A percentile compares a stretch with the other conserved stretches of the same genome.
Evolutionary conservation across 2,797 vertebrate genomes (phyloP).

Genomic region (Pseudopleuronectes americanus): DNA sequence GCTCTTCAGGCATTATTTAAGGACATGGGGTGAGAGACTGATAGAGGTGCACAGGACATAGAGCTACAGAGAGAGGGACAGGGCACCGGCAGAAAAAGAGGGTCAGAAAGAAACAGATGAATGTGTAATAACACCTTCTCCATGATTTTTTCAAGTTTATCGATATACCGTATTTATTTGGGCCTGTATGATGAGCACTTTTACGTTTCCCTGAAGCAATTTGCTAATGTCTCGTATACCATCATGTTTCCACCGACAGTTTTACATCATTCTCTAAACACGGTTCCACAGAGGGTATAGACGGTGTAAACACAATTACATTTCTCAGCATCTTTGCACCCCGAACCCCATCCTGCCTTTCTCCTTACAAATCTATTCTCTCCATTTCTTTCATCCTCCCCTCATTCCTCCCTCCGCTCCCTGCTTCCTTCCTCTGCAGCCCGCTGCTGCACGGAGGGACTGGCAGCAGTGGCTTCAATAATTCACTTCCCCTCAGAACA

Average conservation of each 20-base stretch:
- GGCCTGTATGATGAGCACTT: neutral
- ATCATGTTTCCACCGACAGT: neutral
- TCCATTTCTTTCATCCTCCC: constrained; percentile 58
- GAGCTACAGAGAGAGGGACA: too few species aligned
- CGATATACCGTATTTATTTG: constrained; percentile 10
- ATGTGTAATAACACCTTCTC: constrained; percentile 24
- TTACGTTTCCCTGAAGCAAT: constrained; percentile 1
- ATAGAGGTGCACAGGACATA: too few species aligned
- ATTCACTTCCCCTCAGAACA: constrained; percentile 82
- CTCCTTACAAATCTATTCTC: constrained; percentile 60
- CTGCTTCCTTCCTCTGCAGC: constrained; percentile 68
- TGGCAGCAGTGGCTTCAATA: constrained; percentile 77
- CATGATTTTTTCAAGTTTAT: constrained; percentile 8
- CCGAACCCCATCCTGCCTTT: constrained; percentile 24
- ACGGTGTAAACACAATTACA: constrained; percentile 40
- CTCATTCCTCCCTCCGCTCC: constrained; percentile 41
- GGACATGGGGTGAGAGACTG: too few species aligned
- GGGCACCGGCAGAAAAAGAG: neutral
- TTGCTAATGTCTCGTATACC: neutral
- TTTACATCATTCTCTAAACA: constrained; percentile 5
- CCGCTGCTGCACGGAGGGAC: constrained; percentile 75
- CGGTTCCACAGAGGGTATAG: neutral
- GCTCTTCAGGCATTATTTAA: too few species aligned
- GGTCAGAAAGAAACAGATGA: constrained; percentile 6
- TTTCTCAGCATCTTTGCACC: constrained; percentile 42